Conservation (phyloP, 2,797 vertebrate genomes). For the Sebastes baramenuke region DNA sequence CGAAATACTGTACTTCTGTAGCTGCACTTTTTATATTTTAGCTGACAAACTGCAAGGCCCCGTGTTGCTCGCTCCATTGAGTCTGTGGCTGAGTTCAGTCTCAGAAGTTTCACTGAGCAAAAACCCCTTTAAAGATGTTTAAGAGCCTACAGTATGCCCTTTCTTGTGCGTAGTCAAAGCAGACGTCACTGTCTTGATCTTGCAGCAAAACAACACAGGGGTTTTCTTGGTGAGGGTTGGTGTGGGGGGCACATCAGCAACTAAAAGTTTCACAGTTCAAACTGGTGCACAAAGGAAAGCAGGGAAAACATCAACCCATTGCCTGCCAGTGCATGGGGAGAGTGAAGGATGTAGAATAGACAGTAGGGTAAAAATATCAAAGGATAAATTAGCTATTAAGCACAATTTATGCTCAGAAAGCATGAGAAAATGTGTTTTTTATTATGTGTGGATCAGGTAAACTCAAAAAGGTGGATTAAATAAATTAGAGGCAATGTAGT, state of each 20-base stretch:
- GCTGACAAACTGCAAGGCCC: conserved; percentile 32
- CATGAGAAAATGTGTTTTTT: background rate
- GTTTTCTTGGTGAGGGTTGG: background rate
- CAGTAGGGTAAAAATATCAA: conserved; percentile 12
- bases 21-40: conserved; percentile 21
- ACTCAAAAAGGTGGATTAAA: background rate
- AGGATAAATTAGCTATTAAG: background rate
- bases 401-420: background rate
- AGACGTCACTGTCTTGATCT: conserved; percentile 2
- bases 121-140: conserved; percentile 13
- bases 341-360: background rate
- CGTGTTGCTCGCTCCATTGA: conserved; percentile 20
- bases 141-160: background rate
- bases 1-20: conserved; percentile 21
- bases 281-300: background rate
- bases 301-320: background rate
- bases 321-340: background rate
- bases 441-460: background rate
- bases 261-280: conserved; percentile 7
- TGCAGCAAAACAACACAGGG: background rate
- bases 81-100: conserved; percentile 10
- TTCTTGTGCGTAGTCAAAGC: background rate
- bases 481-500: background rate
- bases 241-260: background rate
- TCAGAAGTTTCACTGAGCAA: conserved; percentile 4